Evolutionary conservation across 2,113 vertebrate species (phyloP).

Genomic region (Bostrychus sinensis): DNA sequence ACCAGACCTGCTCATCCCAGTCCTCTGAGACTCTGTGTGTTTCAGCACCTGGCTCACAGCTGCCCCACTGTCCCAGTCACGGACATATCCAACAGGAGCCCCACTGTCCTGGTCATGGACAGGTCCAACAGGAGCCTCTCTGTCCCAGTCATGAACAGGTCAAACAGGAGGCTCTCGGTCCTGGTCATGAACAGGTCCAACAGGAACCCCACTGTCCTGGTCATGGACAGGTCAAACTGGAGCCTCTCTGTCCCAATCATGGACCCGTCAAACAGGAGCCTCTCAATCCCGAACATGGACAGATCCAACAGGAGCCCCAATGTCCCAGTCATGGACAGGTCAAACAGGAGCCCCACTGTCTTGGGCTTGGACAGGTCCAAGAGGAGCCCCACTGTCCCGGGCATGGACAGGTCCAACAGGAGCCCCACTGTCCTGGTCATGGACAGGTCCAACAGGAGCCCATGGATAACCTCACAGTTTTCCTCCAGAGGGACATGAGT

Average conservation of each 20-base stretch:
- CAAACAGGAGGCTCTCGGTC: conserved; percentile 19
- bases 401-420: conserved; percentile 1
- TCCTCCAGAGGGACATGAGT: conserved; percentile 64
- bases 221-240: conserved; percentile 49
- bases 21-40: conserved; percentile 15
- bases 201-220: neutral
- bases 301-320: neutral
- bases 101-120: conserved; percentile 30
- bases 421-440: conserved; percentile 24
- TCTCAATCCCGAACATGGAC: neutral
- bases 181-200: conserved; percentile 19
- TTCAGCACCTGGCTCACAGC: neutral
- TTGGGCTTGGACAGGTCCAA: neutral
- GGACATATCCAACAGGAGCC: neutral
- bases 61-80: neutral
- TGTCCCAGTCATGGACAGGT: conserved; percentile 30
- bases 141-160: neutral
- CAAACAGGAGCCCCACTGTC: neutral
- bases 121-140: neutral
- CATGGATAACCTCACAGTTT: conserved; percentile 33
- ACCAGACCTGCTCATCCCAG: conserved; percentile 40
- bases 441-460: conserved; percentile 52
- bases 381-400: conserved; percentile 33
- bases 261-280: neutral
- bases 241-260: conserved; percentile 25